Percentiles rank a stretch among this genome's conserved stretches.
phyloP scores from a whole-genome alignment of 2,797 vertebrate genomes.

The Oreochromis mossambicus region DNA sequence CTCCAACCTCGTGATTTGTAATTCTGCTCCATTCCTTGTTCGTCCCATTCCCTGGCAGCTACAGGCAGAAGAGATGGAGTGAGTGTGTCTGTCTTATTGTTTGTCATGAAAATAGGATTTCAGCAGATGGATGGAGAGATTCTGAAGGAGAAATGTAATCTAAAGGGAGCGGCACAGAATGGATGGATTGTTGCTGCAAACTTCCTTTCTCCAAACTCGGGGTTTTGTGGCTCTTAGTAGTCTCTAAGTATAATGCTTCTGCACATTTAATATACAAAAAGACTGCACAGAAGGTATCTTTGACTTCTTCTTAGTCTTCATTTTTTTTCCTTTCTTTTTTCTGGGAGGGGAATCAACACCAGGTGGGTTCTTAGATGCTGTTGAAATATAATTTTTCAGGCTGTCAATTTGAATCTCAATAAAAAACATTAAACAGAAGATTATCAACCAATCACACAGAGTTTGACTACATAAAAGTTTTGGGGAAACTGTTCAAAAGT shows the following conservation, averaged over 20 bases:
- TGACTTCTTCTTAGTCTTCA: neutral
- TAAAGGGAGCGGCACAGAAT: slow-evolving; percentile 10
- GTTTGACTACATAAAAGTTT: neutral
- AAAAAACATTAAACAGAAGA: neutral
- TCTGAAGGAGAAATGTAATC: slow-evolving; percentile 36
- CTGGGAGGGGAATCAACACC: neutral
- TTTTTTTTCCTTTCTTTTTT: neutral
- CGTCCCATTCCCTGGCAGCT: slow-evolving; percentile 2
- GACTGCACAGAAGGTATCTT: neutral
- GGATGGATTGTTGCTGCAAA: slow-evolving; percentile 5
- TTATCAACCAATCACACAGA: neutral
- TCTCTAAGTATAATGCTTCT: neutral
- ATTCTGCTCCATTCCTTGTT: neutral
- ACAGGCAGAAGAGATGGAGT: slow-evolving; percentile 21
- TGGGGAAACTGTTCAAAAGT: neutral
- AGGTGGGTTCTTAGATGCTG: neutral
- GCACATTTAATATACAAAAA: neutral
- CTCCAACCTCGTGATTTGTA: neutral
- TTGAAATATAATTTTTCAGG: neutral
- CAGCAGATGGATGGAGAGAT: slow-evolving; percentile 44
- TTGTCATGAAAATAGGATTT: slow-evolving; percentile 56
- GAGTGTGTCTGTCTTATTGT: slow-evolving; percentile 32
- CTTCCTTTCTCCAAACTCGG: neutral
- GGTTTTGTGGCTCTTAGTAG: neutral
- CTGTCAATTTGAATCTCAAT: neutral